phyloP scores from a whole-genome alignment of 2,113 vertebrate genomes.

The Dipodomys ordii region DNA sequence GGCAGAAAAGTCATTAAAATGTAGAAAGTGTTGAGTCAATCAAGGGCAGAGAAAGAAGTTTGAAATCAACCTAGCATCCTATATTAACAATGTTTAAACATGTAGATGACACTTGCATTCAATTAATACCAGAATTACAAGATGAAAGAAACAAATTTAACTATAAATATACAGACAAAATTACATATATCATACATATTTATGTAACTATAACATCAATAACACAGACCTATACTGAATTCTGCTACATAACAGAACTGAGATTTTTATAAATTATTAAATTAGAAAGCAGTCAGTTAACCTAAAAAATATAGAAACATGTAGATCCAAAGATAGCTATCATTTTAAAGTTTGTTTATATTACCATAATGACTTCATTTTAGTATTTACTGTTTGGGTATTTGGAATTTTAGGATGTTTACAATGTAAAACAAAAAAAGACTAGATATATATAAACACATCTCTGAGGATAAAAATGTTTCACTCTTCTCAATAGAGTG shows the following conservation, averaged over 20 bases:
- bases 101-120: not conserved
- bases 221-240: not conserved
- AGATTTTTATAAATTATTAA: not conserved
- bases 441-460: no score
- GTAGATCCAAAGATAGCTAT: not conserved
- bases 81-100: not conserved
- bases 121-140: not conserved
- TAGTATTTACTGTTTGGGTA: not conserved
- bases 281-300: not conserved
- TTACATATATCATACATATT: no score
- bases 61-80: not conserved
- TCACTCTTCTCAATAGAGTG: not conserved
- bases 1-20: not conserved
- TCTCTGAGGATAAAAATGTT: not conserved
- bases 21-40: not conserved
- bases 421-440: conserved; percentile 25
- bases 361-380: not conserved
- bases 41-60: not conserved
- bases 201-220: not conserved
- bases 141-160: not conserved
- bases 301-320: not conserved
- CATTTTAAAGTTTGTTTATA: not conserved
- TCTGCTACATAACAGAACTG: not conserved
- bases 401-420: conserved; percentile 7
- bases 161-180: no score